These are phyloP conservation scores for Iphiclides podalirius DNA, from an alignment of 2,888 invertebrate genomes.

Conservation along the genomic window DNA sequence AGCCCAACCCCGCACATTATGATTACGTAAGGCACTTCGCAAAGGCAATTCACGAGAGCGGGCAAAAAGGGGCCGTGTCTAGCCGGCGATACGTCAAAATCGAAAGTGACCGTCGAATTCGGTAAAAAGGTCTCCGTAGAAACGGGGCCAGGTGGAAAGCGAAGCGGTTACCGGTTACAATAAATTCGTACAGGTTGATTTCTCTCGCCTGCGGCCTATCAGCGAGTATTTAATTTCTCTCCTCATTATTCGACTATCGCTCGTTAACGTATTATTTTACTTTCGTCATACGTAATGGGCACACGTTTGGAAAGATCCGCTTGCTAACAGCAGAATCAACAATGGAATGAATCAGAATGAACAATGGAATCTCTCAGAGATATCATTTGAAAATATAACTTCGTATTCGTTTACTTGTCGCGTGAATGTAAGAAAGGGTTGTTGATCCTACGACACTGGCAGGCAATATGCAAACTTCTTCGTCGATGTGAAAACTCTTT, in stretches of 20 bases:
- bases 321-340: too few relatives aligned
- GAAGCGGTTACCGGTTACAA: slow-evolving; percentile 61
- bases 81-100: slow-evolving; percentile 40
- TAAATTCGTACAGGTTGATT: slow-evolving; percentile 63
- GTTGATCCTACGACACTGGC: too few relatives aligned
- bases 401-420: too few relatives aligned
- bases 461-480: too few relatives aligned
- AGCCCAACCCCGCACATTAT: not conserved
- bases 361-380: too few relatives aligned
- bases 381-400: too few relatives aligned
- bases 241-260: not conserved
- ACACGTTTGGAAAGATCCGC: too few relatives aligned
- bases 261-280: too few relatives aligned
- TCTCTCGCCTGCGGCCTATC: slow-evolving; percentile 38
- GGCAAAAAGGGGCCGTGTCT: slow-evolving; percentile 13
- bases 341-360: too few relatives aligned
- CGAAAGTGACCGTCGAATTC: slow-evolving; percentile 57
- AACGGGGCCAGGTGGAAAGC: slow-evolving; percentile 62
- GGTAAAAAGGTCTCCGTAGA: slow-evolving; percentile 44
- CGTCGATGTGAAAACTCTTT: too few relatives aligned
- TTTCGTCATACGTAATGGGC: too few relatives aligned
- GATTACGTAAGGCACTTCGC: slow-evolving; percentile 18
- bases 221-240: not conserved
- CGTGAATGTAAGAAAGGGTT: too few relatives aligned
- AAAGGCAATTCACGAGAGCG: slow-evolving; percentile 17